Base-by-base conservation (phyloP, 2,888 invertebrate species). In the Ormyrus rosae region DNA sequence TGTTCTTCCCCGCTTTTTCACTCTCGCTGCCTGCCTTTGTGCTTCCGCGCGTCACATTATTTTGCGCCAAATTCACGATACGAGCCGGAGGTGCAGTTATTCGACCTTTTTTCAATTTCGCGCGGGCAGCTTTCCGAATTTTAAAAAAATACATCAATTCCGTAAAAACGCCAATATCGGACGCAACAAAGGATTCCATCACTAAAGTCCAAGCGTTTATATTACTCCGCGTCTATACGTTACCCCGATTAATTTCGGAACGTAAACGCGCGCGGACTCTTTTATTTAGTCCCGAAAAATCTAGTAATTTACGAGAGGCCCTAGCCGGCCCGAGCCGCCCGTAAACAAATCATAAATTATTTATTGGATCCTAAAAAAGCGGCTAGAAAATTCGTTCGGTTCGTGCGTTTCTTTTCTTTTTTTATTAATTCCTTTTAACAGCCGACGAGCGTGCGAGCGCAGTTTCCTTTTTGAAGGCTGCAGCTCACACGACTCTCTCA, bases 271-370 rank as follows among this genome's bases (percentile, higher is more conserved):
- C 8, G 56, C 45, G 1, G 46, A 13, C 11, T 69, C 48, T 58
- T 58, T 58, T 58, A 69, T 48, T 34, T 10, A 19, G 45, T 55
- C 68, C 45, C 19, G 53, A 50, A 55, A 68, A 53, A 45, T 51
- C 56, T 6, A 64, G 51, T 80, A 65, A 70, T 69, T 79, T 74
- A 65, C 64, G 78, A 64, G 78, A 64, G 34, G 34, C 34, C 34
- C 34, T 34, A 34, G 34, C 34, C 34, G 34, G 34, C 34, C 34
- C 55, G 11, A 10, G n/a, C n/a, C 55, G 55, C 60, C 76, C 78
- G 68, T 81, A 81, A 81, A 79, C 81, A 81, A 82, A 82, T 69
- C 77, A 82, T 80, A 80, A 82, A 82, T 81, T 81, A 81, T 81
- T 82, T 80, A 80, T 82, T 77, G 73, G 77, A 76, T 68, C 72